Evolutionary conservation across 2,888 invertebrate species (phyloP).

Genomic region (Scaeva pyrastri): DNA sequence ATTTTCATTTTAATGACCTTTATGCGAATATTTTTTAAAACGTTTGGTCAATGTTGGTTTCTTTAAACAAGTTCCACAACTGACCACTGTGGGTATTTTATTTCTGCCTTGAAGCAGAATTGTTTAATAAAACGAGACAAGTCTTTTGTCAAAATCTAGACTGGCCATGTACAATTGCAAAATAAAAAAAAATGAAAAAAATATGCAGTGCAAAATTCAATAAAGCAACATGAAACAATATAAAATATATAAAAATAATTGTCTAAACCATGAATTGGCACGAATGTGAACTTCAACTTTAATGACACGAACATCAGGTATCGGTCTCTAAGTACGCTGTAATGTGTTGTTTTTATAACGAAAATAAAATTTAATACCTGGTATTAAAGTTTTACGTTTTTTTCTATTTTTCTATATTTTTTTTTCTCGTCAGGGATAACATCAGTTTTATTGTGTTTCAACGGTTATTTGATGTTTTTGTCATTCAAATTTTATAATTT

Average conservation of each 20-base stretch:
- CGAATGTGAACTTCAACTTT: conserved; percentile 29
- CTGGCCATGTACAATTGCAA: neutral
- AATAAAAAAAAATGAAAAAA: too few relatives aligned
- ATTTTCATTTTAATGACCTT: neutral
- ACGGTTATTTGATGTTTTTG: too few relatives aligned
- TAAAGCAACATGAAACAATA: conserved; percentile 15
- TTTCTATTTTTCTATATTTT: too few relatives aligned
- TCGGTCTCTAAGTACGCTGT: neutral
- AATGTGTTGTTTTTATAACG: neutral
- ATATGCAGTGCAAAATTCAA: conserved; percentile 2
- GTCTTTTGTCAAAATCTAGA: neutral
- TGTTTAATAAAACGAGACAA: neutral
- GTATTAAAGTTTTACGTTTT: too few relatives aligned
- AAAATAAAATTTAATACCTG: too few relatives aligned
- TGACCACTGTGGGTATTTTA: too few relatives aligned
- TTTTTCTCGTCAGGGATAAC: too few relatives aligned
- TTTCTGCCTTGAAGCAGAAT: neutral
- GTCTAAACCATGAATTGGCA: conserved; percentile 29
- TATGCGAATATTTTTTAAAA: neutral
- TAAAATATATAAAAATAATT: conserved; percentile 6
- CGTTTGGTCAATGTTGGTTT: neutral
- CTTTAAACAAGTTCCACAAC: neutral
- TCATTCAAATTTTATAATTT: too few relatives aligned
- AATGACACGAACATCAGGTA: conserved; percentile 11
- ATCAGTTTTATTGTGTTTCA: too few relatives aligned